Conservation (phyloP, 2,888 invertebrate species). For the Poecilobothrus nobilitatus region DNA sequence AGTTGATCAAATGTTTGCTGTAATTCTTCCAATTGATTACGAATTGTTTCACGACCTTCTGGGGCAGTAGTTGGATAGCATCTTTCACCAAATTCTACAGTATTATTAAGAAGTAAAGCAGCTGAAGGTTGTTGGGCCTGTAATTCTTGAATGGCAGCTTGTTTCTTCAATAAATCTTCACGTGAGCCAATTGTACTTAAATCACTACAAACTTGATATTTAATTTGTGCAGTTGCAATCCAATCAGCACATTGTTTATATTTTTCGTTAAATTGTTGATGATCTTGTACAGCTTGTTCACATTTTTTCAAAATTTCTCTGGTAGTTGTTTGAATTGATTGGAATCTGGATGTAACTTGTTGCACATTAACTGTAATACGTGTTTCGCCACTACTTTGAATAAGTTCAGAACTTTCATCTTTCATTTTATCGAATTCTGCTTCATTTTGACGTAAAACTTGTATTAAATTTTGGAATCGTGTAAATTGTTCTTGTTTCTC, state of each 20-base stretch:
- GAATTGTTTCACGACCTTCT: constrained; percentile 78
- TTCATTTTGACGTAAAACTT: constrained; percentile 73
- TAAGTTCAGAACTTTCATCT: constrained; percentile 75
- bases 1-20: constrained; percentile 73
- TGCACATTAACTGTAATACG: constrained; percentile 81
- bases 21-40: constrained; percentile 73
- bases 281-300: constrained; percentile 77
- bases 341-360: constrained; percentile 82
- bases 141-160: constrained; percentile 63
- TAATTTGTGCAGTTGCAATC: constrained; percentile 65
- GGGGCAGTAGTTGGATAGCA: constrained; percentile 75
- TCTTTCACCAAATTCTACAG: constrained; percentile 81
- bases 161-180: constrained; percentile 60
- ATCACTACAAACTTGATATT: constrained; percentile 59
- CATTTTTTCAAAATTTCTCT: constrained; percentile 88
- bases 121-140: constrained; percentile 67
- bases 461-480: constrained; percentile 77
- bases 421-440: constrained; percentile 77
- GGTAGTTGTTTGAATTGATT: constrained; percentile 78
- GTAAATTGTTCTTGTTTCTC: constrained; percentile 85
- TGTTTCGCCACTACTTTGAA: constrained; percentile 76
- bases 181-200: constrained; percentile 55
- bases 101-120: constrained; percentile 67
- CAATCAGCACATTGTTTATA: constrained; percentile 77
- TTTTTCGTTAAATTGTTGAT: constrained; percentile 69